phyloP scores from a whole-genome alignment of 2,113 vertebrate species.

The Oenanthe oenanthe region DNA sequence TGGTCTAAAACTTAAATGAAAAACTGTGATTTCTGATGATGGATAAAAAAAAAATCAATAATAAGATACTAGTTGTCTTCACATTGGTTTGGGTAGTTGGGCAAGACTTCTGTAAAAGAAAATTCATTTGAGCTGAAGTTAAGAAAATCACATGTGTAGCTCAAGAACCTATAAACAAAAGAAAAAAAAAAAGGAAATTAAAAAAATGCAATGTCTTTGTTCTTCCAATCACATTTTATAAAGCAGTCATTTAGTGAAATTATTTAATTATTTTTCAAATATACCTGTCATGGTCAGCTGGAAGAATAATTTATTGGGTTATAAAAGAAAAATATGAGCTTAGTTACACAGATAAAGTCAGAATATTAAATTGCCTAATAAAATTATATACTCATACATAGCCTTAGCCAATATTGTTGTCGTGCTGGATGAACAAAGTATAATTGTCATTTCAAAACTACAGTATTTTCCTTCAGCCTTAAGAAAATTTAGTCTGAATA shows the following conservation, averaged over 20 bases:
- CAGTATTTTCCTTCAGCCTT: not conserved
- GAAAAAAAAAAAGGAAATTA: not conserved
- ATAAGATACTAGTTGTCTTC: not conserved
- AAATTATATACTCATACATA: not conserved
- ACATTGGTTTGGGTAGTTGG: not conserved
- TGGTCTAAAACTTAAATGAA: not conserved
- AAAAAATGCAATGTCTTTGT: not conserved
- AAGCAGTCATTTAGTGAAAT: not conserved
- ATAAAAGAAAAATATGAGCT: not conserved
- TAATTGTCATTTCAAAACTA: not conserved
- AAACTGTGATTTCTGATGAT: not conserved
- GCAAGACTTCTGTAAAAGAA: not conserved
- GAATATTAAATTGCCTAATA: not conserved
- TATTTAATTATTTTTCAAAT: not conserved
- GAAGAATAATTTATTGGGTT: not conserved
- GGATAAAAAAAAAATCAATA: not conserved
- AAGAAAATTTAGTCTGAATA: not conserved
- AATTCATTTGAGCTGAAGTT: not conserved
- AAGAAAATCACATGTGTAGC: not conserved
- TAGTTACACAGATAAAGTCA: not conserved
- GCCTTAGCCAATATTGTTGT: not conserved
- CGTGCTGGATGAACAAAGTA: not conserved
- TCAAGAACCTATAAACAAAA: not conserved
- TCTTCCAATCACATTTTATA: not conserved
- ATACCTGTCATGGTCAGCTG: not conserved